phyloP scores from a whole-genome alignment of 2,797 vertebrate species.

The Xenentodon cancila region DNA sequence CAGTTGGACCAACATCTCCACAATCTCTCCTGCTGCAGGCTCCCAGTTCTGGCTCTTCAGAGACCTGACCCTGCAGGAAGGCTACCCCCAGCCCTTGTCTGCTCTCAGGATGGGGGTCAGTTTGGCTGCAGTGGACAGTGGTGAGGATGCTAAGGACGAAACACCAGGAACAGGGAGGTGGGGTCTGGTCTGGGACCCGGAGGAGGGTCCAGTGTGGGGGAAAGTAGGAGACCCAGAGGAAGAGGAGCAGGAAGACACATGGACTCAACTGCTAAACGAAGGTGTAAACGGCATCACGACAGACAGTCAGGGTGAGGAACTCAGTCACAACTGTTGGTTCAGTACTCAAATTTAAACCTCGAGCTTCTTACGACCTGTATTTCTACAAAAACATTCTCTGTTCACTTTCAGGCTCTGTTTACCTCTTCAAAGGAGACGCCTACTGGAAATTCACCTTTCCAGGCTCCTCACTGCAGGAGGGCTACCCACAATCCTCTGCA shows the following conservation, averaged over 20 bases:
- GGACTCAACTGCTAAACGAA: constrained; percentile 69
- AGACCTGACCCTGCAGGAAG: constrained; percentile 79
- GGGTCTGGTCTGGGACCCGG: constrained; percentile 74
- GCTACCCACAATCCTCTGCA: constrained; percentile 77
- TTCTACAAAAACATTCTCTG: neutral
- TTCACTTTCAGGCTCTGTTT: constrained; percentile 67
- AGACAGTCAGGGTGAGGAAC: constrained; percentile 62
- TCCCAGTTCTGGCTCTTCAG: constrained; percentile 82
- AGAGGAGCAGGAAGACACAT: constrained; percentile 49
- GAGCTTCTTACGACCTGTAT: neutral
- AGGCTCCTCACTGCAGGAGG: constrained; percentile 63
- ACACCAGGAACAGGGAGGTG: constrained; percentile 18
- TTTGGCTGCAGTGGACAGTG: neutral
- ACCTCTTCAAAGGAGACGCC: constrained; percentile 74
- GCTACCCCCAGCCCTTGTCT: constrained; percentile 72
- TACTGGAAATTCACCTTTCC: constrained; percentile 81
- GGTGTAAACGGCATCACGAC: constrained; percentile 77
- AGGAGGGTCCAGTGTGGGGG: constrained; percentile 67
- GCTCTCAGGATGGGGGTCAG: constrained; percentile 40
- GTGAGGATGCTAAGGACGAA: neutral
- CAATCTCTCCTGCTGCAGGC: constrained; percentile 47
- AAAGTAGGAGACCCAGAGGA: constrained; percentile 15
- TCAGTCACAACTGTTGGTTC: neutral
- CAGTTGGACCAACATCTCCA: too few relatives aligned
- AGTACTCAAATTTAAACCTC: neutral